Percentiles rank a stretch among this genome's conserved stretches.
Evolutionary conservation across 37 sponge, comb jelly and placozoan species (phyloP).

Genomic region (Crambe crambe): DNA sequence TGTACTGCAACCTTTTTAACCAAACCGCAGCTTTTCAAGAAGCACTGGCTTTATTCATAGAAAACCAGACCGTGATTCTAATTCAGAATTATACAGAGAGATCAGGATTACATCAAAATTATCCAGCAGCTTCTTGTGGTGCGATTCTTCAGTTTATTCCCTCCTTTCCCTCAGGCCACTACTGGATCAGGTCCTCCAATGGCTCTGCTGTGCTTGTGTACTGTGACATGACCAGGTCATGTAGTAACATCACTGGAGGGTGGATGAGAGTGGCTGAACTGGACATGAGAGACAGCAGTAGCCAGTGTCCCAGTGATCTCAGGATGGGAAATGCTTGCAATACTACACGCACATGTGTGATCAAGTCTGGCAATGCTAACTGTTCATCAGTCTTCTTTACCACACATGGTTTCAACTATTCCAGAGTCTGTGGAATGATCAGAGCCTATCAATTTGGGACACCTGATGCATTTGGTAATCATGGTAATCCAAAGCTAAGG

Average conservation of each 20-base stretch:
- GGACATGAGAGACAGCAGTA: conserved; percentile 13
- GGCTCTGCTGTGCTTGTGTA: background rate
- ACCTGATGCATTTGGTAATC: conserved; percentile 15
- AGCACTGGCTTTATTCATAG: too few relatives aligned
- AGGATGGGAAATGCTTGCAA: background rate
- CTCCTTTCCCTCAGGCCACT: conserved; percentile 13
- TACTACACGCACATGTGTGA: background rate
- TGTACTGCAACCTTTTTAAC: background rate
- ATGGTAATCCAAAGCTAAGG: too few relatives aligned
- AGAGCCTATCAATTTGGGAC: conserved; percentile 19
- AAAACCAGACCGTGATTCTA: too few relatives aligned
- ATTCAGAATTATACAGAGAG: background rate
- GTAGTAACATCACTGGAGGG: conserved; percentile 7
- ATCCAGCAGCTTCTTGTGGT: conserved; percentile 1
- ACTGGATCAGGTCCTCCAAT: conserved; percentile 12
- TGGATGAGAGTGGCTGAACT: conserved; percentile 27
- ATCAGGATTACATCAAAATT: background rate
- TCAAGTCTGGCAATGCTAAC: background rate
- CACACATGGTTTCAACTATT: background rate
- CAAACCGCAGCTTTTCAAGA: too few relatives aligned
- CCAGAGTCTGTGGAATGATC: conserved; percentile 29
- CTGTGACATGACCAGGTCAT: conserved; percentile 35
- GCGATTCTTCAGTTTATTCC: background rate
- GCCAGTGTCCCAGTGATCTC: conserved; percentile 13
- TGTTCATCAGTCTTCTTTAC: conserved; percentile 1